Evolutionary conservation across 2,888 invertebrate species (phyloP), one percentile per base, ranked within the genome.

Genomic region (Notodonta dromedarius): DNA sequence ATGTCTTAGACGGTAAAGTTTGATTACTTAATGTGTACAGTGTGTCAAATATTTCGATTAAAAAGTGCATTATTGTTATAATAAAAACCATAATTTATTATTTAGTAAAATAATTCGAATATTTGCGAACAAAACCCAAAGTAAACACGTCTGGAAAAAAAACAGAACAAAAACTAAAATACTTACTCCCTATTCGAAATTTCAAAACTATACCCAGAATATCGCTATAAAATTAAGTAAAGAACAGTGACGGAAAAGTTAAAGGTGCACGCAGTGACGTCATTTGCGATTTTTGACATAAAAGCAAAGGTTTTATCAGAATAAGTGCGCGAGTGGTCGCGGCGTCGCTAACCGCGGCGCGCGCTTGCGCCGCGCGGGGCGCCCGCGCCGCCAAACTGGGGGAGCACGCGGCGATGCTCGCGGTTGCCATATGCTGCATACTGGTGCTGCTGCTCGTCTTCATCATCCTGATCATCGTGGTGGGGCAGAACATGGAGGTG

Each of bases 371-470:
- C 78, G 84, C 85, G 82, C 83, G 78, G 70, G 80, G 87, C 84
- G 85, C 86, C 82, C 80, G 87, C 84, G 85, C 86, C 82, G 82
- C 83, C 89, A 92, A 91, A 85, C 93, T 93, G 94, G 93, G 94
- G 86, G 94, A 93, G 80, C 94, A 94, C 92, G 92, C 93, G 74
- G 94, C 94, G 73, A 97, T 97, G 97, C 96, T 97, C 84, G 97
- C 96, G 69, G 97, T 97, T 79, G 97, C 97, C 79, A 96, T 97
- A 78, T 97, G 97, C 92, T 97, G 97, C 89, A 96, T 97, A 82
- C 94, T 97, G 81, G 96, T 97, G 86, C 94, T 97, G 73, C 93
- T 97, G 84, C 95, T 96, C 74, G 97, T 97, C 74, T 97, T 97
- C 94, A 97, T 97, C 79, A 95, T 97, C 73, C 95, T 97, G 82